Percentiles rank a stretch among this genome's conserved stretches.
These are phyloP conservation scores for Sminthopsis crassicaudata DNA, from an alignment of 2,113 vertebrate species.

Conservation along the genomic window DNA sequence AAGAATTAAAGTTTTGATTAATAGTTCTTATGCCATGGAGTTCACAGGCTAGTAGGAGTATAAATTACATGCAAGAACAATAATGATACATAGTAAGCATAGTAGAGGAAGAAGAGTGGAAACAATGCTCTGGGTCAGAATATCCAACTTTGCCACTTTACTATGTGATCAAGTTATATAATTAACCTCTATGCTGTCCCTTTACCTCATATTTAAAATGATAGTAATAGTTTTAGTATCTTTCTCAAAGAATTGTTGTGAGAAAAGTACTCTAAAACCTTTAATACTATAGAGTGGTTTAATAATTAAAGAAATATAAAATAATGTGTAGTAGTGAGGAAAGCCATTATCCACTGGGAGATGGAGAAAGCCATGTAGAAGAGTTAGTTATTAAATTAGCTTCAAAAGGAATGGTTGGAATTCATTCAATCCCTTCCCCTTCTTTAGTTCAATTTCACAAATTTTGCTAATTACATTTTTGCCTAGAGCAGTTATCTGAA, in stretches of 20 bases:
- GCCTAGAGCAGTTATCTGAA: not conserved
- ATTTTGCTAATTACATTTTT: not conserved
- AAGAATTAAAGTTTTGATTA: not conserved
- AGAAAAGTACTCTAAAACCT: not conserved
- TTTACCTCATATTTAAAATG: conserved; percentile 37
- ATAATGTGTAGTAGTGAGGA: not conserved
- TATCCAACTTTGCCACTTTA: not conserved
- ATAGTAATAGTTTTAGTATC: conserved; percentile 4
- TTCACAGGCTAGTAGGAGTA: not conserved
- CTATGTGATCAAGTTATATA: conserved; percentile 13
- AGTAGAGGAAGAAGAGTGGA: not conserved
- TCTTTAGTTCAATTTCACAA: not conserved
- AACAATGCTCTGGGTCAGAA: not conserved
- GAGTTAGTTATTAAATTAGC: not conserved
- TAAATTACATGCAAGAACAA: not conserved
- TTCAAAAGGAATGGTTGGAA: not conserved
- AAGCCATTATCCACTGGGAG: not conserved
- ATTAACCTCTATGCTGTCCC: not conserved
- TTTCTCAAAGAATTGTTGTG: not conserved
- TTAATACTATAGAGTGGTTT: not conserved
- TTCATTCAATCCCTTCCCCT: not conserved
- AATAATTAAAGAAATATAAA: not conserved
- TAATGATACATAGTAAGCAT: not conserved
- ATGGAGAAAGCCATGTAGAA: not conserved
- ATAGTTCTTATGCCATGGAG: not conserved